Evolutionary conservation across 2,888 invertebrate genomes (phyloP).

Genomic region (Dexiosoma caninum): DNA sequence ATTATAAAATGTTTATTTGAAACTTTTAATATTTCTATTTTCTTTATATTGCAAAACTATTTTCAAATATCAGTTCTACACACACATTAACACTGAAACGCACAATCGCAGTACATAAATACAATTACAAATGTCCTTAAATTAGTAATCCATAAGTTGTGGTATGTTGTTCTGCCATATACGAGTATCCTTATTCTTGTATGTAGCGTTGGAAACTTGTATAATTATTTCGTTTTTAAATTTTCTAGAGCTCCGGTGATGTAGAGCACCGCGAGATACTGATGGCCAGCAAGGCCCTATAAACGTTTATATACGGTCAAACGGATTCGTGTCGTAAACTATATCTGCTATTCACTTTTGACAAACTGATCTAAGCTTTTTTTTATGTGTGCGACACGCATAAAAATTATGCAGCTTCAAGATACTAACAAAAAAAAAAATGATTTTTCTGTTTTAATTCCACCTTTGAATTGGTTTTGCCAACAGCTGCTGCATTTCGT

Average conservation of each 20-base stretch:
- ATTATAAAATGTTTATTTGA: constrained; percentile 62
- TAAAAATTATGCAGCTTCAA: constrained; percentile 37
- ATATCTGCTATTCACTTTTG: constrained; percentile 51
- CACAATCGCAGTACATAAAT: not conserved
- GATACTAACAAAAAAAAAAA: constrained; percentile 22
- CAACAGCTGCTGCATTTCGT: constrained; percentile 20
- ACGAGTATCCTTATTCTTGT: constrained; percentile 51
- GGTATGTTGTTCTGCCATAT: not conserved
- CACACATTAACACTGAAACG: not conserved
- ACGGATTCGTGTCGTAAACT: constrained; percentile 67
- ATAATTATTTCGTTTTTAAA: not conserved
- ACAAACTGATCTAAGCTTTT: constrained; percentile 56
- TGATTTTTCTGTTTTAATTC: constrained; percentile 39
- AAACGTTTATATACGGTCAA: constrained; percentile 78
- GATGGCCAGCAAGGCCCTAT: constrained; percentile 78
- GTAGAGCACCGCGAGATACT: constrained; percentile 78
- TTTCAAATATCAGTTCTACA: constrained; percentile 13
- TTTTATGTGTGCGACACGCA: constrained; percentile 58
- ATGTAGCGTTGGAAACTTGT: not conserved
- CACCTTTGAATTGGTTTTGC: constrained; percentile 20
- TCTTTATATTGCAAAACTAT: constrained; percentile 1
- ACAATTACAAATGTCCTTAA: constrained; percentile 44
- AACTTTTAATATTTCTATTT: not conserved
- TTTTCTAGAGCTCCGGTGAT: constrained; percentile 72
- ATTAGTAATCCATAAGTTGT: constrained; percentile 51